Percentiles rank a stretch among this genome's conserved stretches.
Conservation (phyloP, 2,797 vertebrate genomes). For the Borostomias antarcticus region DNA sequence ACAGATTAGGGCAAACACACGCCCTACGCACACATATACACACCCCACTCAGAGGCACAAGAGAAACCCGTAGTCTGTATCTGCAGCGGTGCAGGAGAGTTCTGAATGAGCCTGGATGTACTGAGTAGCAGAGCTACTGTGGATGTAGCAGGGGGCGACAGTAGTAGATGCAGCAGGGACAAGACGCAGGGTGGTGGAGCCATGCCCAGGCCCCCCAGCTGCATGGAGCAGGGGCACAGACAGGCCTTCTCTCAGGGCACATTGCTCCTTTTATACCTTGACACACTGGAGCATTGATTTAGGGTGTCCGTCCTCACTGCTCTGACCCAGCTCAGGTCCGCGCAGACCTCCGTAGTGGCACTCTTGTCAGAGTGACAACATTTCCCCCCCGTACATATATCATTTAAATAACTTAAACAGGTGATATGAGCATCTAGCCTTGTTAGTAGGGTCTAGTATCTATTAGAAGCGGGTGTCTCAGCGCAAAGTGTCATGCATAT, state of each 20-base stretch:
- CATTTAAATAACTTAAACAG: too few relatives aligned
- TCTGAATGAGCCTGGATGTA: neutral
- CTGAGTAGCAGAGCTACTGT: slow-evolving; percentile 27
- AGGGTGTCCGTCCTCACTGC: slow-evolving; percentile 43
- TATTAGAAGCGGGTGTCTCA: neutral
- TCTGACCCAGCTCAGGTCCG: slow-evolving; percentile 45
- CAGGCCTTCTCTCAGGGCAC: slow-evolving; percentile 72
- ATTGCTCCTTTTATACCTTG: slow-evolving; percentile 73
- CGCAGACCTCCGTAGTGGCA: slow-evolving; percentile 24
- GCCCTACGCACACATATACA: too few relatives aligned
- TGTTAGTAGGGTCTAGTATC: neutral
- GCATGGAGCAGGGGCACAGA: slow-evolving; percentile 64
- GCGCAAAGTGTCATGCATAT: neutral
- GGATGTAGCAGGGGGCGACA: slow-evolving; percentile 34
- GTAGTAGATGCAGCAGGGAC: slow-evolving; percentile 40
- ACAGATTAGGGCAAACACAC: too few relatives aligned
- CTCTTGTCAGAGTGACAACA: slow-evolving; percentile 26
- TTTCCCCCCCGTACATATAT: too few relatives aligned
- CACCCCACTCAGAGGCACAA: neutral
- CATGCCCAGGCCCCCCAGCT: slow-evolving; percentile 68
- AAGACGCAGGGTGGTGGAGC: slow-evolving; percentile 50
- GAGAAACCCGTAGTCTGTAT: too few relatives aligned
- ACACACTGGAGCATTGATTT: slow-evolving; percentile 76
- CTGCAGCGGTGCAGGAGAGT: too few relatives aligned
- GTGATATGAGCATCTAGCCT: neutral